Conservation (phyloP, 2,888 invertebrate genomes). For the Rhamnusium bicolor region DNA sequence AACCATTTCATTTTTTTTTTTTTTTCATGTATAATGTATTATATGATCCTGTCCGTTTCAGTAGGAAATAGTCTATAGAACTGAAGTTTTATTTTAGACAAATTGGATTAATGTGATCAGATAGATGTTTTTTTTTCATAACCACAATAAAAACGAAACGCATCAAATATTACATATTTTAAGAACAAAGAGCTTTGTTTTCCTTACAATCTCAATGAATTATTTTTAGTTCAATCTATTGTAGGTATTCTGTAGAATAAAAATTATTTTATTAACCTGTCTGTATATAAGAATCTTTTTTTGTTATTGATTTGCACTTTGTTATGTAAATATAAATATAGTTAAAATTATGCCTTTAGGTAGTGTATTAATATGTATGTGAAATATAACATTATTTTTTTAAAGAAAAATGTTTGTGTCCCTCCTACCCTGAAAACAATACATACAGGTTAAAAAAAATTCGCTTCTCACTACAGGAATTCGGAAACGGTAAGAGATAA, state of each 20-base stretch:
- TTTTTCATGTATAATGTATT: too few species aligned
- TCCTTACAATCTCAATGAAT: background rate
- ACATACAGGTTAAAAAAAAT: too few species aligned
- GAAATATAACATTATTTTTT: slow-evolving; percentile 23
- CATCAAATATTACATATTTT: too few species aligned
- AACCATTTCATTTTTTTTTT: too few species aligned
- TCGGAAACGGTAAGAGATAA: too few species aligned
- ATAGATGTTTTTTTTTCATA: too few species aligned
- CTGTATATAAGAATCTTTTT: background rate
- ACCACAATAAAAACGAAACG: too few species aligned
- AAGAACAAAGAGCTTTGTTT: background rate
- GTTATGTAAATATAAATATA: slow-evolving; percentile 17
- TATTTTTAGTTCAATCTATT: background rate
- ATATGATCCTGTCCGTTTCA: too few species aligned
- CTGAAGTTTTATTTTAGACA: too few species aligned
- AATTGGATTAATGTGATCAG: too few species aligned
- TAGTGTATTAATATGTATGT: slow-evolving; percentile 16
- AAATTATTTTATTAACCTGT: background rate
- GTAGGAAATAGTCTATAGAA: too few species aligned
- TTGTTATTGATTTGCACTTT: background rate
- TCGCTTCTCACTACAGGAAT: too few species aligned
- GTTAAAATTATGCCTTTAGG: slow-evolving; percentile 8
- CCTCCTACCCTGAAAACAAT: background rate
- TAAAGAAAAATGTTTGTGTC: background rate
- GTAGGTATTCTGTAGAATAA: background rate